Base-by-base conservation (phyloP, 2,888 invertebrate genomes). In the Cremastinae sp. region DNA sequence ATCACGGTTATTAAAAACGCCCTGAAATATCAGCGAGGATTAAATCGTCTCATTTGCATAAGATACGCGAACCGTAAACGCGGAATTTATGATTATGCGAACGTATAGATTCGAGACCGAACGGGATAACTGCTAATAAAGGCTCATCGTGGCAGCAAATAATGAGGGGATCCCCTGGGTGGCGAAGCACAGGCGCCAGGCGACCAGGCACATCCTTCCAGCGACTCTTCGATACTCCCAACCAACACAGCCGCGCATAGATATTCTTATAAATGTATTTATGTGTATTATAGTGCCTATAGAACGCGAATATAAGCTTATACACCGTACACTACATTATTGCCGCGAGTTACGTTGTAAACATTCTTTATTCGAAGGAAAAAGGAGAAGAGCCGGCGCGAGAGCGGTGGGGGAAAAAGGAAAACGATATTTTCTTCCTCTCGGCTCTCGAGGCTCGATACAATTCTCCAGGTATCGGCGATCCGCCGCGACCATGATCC, bases 21-120 rank as follows among this genome's bases (percentile, higher is more conserved):
- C 81, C 84, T 84, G 84, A 86, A 87, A 85, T 86, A 86, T 85
- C 84, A 82, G 82, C 81, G 59, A 76, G 85, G 85, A 88, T 89
- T 86, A 86, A 88, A 89, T 88, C 87, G 87, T 85, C 88, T 89
- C 83, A 88, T 89, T 89, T 89, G 87, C 89, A 89, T 89, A 89
- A 89, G 86, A 86, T 86, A 87, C 84, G 87, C 82, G 87, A 84
- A 86, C 83, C 85, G 86, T 88, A 87, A 88, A 88, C 84, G 82
- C 83, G 74, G 83, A 89, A 89, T 89, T 89, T 88, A 89, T 87
- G 88, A 82, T 86, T 87, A 86, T 85, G 85, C 83, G 85, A 85
- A 86, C 84, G 86, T 89, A 89, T 89, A 87, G 89, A 89, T 89
- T 89, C 85, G 84, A 86, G 83, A 84, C 84, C 82, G 84, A 88